phyloP scores from a whole-genome alignment of 1,140 invertebrate species.

The Rhopalosiphum maidis region DNA sequence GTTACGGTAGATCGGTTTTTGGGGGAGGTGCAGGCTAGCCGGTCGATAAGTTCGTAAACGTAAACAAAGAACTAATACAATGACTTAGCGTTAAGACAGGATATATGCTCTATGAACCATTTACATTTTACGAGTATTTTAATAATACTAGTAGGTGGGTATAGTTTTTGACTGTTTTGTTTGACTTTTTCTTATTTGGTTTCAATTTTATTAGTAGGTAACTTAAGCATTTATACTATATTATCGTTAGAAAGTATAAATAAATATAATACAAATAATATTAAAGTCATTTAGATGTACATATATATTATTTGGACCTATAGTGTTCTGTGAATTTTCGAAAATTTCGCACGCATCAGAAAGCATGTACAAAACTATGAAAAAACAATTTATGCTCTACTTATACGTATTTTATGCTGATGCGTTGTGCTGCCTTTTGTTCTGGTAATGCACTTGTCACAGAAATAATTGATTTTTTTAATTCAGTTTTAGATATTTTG shows the following conservation, averaged over 20 bases:
- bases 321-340: slow-evolving; percentile 31
- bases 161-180: not conserved
- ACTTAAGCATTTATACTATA: not conserved
- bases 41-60: not conserved
- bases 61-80: slow-evolving; percentile 28
- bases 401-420: not conserved
- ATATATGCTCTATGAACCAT: slow-evolving; percentile 37
- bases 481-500: not conserved
- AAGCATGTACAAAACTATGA: not conserved
- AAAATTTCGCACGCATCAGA: slow-evolving; percentile 35
- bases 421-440: not conserved
- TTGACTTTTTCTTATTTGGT: not conserved
- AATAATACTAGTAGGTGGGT: not conserved
- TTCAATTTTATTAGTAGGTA: not conserved
- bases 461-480: not conserved
- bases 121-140: not conserved
- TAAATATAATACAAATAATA: not conserved
- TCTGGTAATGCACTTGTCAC: not conserved
- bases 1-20: slow-evolving; percentile 44
- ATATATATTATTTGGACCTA: too few species aligned
- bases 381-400: slow-evolving; percentile 45
- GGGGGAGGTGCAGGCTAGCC: too few species aligned
- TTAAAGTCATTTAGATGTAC: not conserved
- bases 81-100: slow-evolving; percentile 43
- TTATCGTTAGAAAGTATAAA: not conserved